Evolutionary conservation across 2,888 invertebrate species (phyloP).

Genomic region (Pterostichus madidus): DNA sequence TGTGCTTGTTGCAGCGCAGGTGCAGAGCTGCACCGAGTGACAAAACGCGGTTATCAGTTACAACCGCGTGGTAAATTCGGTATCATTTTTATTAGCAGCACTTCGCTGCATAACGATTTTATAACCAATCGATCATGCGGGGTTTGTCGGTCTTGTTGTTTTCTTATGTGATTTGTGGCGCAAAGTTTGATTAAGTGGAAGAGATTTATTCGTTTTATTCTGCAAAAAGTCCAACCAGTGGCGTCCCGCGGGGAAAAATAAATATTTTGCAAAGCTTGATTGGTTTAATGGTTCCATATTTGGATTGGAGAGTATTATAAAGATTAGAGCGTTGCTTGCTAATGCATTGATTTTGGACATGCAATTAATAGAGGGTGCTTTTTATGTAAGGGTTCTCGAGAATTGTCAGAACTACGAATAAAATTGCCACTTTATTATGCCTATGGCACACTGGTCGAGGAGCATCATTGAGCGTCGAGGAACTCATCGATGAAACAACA

Average conservation of each 20-base stretch:
- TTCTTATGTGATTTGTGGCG: constrained; percentile 50
- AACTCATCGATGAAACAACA: no score
- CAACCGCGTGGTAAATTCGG: constrained; percentile 5
- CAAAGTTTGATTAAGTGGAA: constrained; percentile 44
- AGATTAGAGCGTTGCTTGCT: no score
- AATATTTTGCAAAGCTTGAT: background rate
- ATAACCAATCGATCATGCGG: constrained; percentile 21
- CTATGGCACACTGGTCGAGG: no score
- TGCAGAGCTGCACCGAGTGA: constrained; percentile 32
- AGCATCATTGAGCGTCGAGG: no score
- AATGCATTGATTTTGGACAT: no score
- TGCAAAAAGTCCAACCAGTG: background rate
- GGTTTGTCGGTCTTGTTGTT: constrained; percentile 18
- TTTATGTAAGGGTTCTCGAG: no score
- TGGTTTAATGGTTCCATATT: background rate
- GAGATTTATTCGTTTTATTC: constrained; percentile 37
- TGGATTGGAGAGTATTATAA: background rate
- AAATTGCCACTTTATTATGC: no score
- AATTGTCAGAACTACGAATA: no score
- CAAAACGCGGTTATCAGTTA: constrained; percentile 42
- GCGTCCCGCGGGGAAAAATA: constrained; percentile 4
- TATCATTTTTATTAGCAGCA: constrained; percentile 32
- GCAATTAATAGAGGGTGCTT: no score
- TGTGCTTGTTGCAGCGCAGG: constrained; percentile 1
- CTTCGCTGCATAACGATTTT: constrained; percentile 36